Evolutionary conservation across 2,888 invertebrate species (phyloP), one percentile per base, ranked within the genome.

Genomic region (Herminia tarsipennalis): DNA sequence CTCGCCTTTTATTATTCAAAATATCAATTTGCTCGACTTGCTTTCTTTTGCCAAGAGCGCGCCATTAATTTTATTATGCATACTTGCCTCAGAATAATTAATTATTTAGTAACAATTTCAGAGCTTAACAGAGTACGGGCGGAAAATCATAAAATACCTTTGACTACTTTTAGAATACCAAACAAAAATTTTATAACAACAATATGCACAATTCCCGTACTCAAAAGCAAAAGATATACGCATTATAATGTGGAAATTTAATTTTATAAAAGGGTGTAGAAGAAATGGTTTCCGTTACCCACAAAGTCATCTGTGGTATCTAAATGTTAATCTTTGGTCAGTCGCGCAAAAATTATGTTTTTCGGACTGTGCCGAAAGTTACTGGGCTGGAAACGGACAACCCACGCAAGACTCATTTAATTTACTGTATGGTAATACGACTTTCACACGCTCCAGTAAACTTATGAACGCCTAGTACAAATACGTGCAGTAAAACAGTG

Each of bases 301-400:
- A 88, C 86, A 89, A 87, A 83, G 77, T 66, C 67, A 63, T 44
- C 57, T 82, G 86, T 55, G 85, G 87, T 88, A 90, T 90, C 90
- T 88, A 83, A 90, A 90, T 86, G 88, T 82, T 82, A 81, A 90
- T 90, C 90, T 90, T 89, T 89, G 90, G 89, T 85, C 87, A 87
- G 78, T 88, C 84, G 83, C 79, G 85, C 90, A 91, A 91, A 90
- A 91, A 90, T 90, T 90, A 91, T 90, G 90, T 88, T 88, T 91
- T 90, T 89, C 87, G 90, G 89, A 82, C 86, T 71, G 74, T 60
- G 57, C 56, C 65, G 45, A 74, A 76, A 83, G 66, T 78, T 73
- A 79, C 73, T 84, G 78, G 81, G 56, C 47, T 75, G 88, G 81
- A 91, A 90, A 81, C 66, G 68, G 53, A 59, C 66, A 63, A 68